Base-by-base conservation (phyloP, 1,140 invertebrate genomes). In the Drosophila rhopaloa region DNA sequence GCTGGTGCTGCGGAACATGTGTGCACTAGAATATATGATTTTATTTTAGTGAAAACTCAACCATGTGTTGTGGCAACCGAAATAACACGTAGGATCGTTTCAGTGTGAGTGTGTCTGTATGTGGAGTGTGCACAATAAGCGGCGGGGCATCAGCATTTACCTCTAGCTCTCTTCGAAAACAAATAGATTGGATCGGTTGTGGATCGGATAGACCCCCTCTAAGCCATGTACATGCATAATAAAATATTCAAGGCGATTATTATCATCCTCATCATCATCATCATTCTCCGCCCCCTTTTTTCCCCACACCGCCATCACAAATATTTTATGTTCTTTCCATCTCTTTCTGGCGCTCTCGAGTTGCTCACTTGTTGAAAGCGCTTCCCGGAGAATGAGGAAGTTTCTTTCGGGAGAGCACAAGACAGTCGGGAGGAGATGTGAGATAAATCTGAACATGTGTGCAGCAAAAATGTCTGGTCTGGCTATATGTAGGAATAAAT, bases 301-400 rank as follows among this genome's bases (percentile, higher is more conserved):
- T 40, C 44, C 8, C 32, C 16, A 47, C 61, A 54, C 32, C 51
- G 41, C 47, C 61, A 47, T 14, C 60, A 29, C 81, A 66, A 79
- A 66, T 62, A 76, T 76, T 50, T 75, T 40, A 58, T 54, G 53
- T 75, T 81, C 61, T 41, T 59, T 54, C 58, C 71, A 67, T 78
- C 75, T 53, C 66, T 55, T 55, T 55, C 32, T 47, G 44, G 44
- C 44, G 44, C 37, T 27, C 71, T 62, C 13, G 44, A 29, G 27
- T 53, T 53, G 62, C 84, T 89, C 83, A 88, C 84, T 88, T 88
- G 84, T 83, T 88, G 83, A 88, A 88, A 83, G 43, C 73, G 83
- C 79, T 88, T 89, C 83, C 83, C 83, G 83, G 83, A 88, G 83
- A 88, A 88, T 88, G 83, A 88, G 83, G 83, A 88, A 88, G 83